Conservation (phyloP, 2,888 invertebrate genomes). For the Sinodicranocentrus sp. region DNA sequence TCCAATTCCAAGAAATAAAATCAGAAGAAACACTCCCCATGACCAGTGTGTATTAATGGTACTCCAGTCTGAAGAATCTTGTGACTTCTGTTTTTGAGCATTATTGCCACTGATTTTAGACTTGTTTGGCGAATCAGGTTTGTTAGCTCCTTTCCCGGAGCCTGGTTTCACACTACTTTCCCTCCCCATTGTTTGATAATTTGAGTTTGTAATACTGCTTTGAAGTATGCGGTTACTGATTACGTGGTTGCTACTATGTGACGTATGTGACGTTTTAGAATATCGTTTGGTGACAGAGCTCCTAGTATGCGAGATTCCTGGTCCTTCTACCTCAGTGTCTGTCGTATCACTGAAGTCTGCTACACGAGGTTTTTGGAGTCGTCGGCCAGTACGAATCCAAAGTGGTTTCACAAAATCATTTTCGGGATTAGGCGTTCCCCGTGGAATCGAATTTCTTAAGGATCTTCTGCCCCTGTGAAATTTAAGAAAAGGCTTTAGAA, state of each 20-base stretch:
- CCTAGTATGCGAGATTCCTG: not conserved
- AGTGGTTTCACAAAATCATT: constrained; percentile 45
- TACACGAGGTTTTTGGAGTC: constrained; percentile 34
- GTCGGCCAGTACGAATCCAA: constrained; percentile 43
- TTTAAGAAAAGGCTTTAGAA: too few relatives aligned
- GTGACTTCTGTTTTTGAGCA: constrained; percentile 23
- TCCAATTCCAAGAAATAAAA: constrained; percentile 84
- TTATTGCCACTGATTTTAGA: constrained; percentile 24
- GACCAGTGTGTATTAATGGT: constrained; percentile 45
- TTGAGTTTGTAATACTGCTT: not conserved
- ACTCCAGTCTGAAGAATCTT: not conserved
- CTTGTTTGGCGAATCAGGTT: constrained; percentile 8
- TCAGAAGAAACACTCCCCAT: constrained; percentile 83
- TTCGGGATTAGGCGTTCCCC: constrained; percentile 13
- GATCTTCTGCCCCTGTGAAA: constrained; percentile 22
- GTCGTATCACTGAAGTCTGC: constrained; percentile 50
- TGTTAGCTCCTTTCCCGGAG: constrained; percentile 31
- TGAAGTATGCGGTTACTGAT: too few relatives aligned
- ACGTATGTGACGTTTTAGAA: not conserved
- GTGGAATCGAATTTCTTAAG: constrained; percentile 21
- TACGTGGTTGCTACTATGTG: not conserved
- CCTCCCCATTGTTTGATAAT: constrained; percentile 30
- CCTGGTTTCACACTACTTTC: constrained; percentile 46
- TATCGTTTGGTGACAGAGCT: not conserved
- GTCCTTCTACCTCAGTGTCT: constrained; percentile 39